phyloP scores from a whole-genome alignment of 2,113 vertebrate genomes.

The Psammodynastes pulverulentus region DNA sequence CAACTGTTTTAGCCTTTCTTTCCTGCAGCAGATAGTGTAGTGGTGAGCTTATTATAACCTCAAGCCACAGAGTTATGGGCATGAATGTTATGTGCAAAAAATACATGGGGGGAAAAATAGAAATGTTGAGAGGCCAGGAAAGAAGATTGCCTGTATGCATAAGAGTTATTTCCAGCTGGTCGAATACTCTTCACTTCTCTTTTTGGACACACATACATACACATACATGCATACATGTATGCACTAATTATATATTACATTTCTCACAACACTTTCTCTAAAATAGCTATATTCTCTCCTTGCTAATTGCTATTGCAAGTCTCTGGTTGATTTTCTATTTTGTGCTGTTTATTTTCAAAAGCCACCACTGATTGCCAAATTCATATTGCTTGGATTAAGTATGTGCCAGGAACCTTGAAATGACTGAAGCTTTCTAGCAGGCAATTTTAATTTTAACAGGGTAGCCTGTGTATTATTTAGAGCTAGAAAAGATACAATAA shows the following conservation, averaged over 20 bases:
- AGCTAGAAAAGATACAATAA: not conserved
- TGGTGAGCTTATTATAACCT: constrained; percentile 23
- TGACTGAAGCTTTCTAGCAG: not conserved
- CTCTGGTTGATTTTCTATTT: not conserved
- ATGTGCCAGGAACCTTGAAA: not conserved
- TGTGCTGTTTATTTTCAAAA: not conserved
- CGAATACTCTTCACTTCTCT: constrained; percentile 3
- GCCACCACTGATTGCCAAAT: not conserved
- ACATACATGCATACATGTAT: not conserved
- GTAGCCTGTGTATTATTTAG: not conserved
- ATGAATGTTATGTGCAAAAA: constrained; percentile 11
- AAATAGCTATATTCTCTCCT: not conserved
- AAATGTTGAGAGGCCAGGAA: constrained; percentile 3
- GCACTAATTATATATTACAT: not conserved
- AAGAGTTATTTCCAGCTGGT: constrained; percentile 22
- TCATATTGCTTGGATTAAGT: not conserved
- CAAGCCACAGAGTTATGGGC: not conserved
- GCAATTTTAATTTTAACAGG: not conserved
- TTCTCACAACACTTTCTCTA: not conserved
- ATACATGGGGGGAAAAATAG: not conserved
- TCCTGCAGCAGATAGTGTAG: not conserved
- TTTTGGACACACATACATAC: not conserved
- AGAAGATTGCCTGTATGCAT: constrained; percentile 7
- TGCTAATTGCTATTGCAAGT: not conserved
- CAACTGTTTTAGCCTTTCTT: not conserved